These are phyloP conservation scores for Calyptommatus sinebrachiatus DNA, from an alignment of 2,113 vertebrate genomes.

Conservation along the genomic window DNA sequence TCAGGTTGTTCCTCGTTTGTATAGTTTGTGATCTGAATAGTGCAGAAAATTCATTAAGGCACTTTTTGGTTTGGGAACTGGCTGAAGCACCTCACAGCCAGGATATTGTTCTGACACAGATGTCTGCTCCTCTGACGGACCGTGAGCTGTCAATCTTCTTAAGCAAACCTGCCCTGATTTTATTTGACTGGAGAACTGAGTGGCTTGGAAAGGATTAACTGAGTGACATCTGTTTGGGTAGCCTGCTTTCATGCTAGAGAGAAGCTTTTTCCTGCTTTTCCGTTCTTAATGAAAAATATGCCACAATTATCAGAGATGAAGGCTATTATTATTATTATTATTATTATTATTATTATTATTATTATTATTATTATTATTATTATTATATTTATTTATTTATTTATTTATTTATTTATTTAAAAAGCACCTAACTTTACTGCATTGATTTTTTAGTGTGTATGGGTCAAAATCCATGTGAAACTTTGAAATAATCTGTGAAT, in stretches of 20 bases:
- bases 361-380: no score
- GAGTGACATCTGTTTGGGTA: conserved; percentile 51
- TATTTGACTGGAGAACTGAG: neutral
- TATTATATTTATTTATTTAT: no score
- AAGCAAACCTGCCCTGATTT: conserved; percentile 14
- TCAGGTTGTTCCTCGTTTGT: neutral
- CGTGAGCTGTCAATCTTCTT: conserved; percentile 1
- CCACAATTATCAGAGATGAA: conserved; percentile 14
- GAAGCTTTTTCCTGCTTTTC: conserved; percentile 11
- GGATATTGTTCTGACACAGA: neutral
- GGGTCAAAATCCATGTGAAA: rapidly evolving
- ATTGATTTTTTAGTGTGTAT: neutral
- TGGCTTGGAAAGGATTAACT: conserved; percentile 22
- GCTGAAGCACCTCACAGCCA: neutral
- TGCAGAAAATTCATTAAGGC: neutral
- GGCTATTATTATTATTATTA: no score
- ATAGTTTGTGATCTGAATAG: neutral
- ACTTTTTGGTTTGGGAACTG: neutral
- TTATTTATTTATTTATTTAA: no score
- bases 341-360: no score
- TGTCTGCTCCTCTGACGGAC: conserved; percentile 15
- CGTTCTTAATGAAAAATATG: conserved; percentile 27
- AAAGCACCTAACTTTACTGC: conserved; percentile 1
- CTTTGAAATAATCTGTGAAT: neutral
- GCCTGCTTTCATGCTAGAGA: neutral